Conservation (phyloP, 1,140 invertebrate genomes). For the Drosophila gunungcola region DNA sequence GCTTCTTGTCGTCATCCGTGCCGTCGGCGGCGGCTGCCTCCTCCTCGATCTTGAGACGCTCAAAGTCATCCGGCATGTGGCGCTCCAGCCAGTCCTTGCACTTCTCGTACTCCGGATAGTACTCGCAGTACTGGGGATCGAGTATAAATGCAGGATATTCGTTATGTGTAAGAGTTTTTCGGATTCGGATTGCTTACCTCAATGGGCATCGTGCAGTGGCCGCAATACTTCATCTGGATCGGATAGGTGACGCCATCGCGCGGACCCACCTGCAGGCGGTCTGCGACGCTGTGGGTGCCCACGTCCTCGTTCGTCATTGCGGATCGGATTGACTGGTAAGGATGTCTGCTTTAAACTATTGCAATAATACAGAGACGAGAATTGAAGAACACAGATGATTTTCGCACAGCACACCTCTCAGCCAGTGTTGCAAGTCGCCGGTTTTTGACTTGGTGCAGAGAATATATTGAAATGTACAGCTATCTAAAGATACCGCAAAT, state of each 20-base stretch:
- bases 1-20: constrained; percentile 94
- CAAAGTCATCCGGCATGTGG: constrained; percentile 96
- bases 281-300: constrained; percentile 49
- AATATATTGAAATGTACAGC: not conserved
- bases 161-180: not conserved
- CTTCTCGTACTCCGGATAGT: constrained; percentile 98
- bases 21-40: constrained; percentile 86
- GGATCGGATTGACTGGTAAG: constrained; percentile 14
- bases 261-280: constrained; percentile 75
- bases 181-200: constrained; percentile 85
- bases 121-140: constrained; percentile 95
- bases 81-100: constrained; percentile 98
- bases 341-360: constrained; percentile 7
- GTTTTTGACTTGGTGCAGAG: not conserved
- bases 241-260: constrained; percentile 89
- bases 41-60: constrained; percentile 90
- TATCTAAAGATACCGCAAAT: not conserved
- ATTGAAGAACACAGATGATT: constrained; percentile 14
- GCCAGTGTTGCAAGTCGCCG: not conserved
- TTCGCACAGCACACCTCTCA: constrained; percentile 17
- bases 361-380: constrained; percentile 2
- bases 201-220: constrained; percentile 96
- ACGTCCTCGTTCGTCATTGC: constrained; percentile 63
- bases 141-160: not conserved
- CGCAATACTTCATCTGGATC: constrained; percentile 95